Conservation (phyloP, 2,888 invertebrate species). For the Chorisops tibialis region DNA sequence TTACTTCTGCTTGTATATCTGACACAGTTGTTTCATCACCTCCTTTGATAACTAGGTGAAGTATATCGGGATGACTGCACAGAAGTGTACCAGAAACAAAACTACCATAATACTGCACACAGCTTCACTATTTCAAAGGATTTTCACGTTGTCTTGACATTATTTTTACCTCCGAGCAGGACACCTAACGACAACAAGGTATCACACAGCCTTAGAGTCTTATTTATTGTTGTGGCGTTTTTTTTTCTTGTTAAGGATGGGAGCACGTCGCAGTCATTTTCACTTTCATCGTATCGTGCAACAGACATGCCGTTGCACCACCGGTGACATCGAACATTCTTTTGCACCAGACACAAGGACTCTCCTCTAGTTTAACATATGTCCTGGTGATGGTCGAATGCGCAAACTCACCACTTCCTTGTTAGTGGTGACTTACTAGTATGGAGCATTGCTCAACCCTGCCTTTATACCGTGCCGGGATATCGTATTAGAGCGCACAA, state of each 20-base stretch:
- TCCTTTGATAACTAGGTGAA: no score
- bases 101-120: no score
- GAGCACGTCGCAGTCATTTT: conserved; percentile 27
- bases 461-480: conserved; percentile 6
- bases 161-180: conserved; percentile 16
- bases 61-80: no score
- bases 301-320: conserved; percentile 19
- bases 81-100: no score
- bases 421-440: not conserved
- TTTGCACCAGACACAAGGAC: not conserved
- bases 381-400: conserved; percentile 10
- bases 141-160: conserved; percentile 16
- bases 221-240: not conserved
- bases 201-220: not conserved
- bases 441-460: conserved; percentile 1
- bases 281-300: conserved; percentile 30
- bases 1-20: no score
- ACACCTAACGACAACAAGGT: not conserved
- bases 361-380: conserved; percentile 12
- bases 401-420: conserved; percentile 29
- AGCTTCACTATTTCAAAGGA: conserved; percentile 6
- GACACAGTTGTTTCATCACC: no score
- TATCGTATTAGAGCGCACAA: conserved; percentile 9
- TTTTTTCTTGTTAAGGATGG: not conserved
- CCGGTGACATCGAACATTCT: conserved; percentile 12